Conservation (phyloP, 2,888 invertebrate genomes). For the Scaeva pyrastri region DNA sequence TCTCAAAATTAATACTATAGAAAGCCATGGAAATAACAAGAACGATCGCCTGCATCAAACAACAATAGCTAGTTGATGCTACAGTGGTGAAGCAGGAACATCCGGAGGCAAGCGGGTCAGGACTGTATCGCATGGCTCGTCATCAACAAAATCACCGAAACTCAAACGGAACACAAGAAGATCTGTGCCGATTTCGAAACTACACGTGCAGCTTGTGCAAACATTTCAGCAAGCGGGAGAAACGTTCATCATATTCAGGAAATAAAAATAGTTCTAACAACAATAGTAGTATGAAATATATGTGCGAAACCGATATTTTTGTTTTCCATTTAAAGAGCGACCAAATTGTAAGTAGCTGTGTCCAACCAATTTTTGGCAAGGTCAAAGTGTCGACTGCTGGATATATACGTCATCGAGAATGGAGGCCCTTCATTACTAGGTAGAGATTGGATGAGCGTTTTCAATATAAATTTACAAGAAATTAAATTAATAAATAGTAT, state of each 20-base stretch:
- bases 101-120: background rate
- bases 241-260: too few species aligned
- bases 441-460: conserved; percentile 3
- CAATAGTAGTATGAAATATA: too few species aligned
- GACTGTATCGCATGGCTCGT: background rate
- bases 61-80: background rate
- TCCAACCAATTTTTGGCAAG: conserved; percentile 41
- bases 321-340: background rate
- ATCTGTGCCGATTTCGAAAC: too few species aligned
- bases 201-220: too few species aligned
- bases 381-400: background rate
- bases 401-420: background rate
- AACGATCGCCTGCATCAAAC: background rate
- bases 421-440: background rate
- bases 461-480: conserved; percentile 1
- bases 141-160: background rate
- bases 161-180: too few species aligned
- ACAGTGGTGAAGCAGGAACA: background rate
- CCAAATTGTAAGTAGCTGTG: conserved; percentile 72
- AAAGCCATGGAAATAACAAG: background rate
- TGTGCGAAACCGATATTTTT: conserved; percentile 2
- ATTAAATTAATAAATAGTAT: background rate
- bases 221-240: too few species aligned
- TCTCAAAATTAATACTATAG: background rate
- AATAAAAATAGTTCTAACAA: too few species aligned